Evolutionary conservation across 2,113 vertebrate species (phyloP), one percentile per base, ranked within the genome.

Genomic region (Scytalopus superciliaris): DNA sequence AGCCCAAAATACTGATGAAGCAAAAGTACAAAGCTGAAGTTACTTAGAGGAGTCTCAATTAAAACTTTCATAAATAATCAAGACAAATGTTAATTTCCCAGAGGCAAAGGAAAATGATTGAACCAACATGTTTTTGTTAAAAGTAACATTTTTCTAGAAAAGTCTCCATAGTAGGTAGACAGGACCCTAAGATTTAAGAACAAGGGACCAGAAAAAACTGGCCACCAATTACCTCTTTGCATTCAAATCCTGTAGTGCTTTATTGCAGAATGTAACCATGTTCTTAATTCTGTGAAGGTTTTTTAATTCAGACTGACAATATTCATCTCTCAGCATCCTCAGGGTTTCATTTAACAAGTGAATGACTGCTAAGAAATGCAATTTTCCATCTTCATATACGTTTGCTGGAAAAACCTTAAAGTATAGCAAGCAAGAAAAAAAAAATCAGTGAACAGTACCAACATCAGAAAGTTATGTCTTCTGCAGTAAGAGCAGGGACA

Each of bases 311-410:
- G 86, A 50, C 1, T 18, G 92, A 82, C 23, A 14, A 2, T 10
- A 49, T 94, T 99, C 98, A 63, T 97, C 93, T 63, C 59, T 98
- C 73, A 99, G 53, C 33, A 97, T 50, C 49, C 95, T 97, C 90
- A 99, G 93, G 14, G 98, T 94, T 87, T 98, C 98, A 95, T 98
- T 99, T 91, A 98, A 89, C 94, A 99, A 96, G 68, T 98, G 98
- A 94, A 99, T 89, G 93, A 99, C 75, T 55, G 97, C 97, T 95
- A 99, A 84, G 28, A 99, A 92, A 92, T 99, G 98, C 73, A 99
- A 96, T 85, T 99, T 98, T 77, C 96, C 98, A 59, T 23, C 97
- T 97, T 99, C 98, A 81, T 99, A 99, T 81, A 99, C 10, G 52
- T 98, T 98, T 88, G 98, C 98, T 6, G 95, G 96, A 84, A 91